phyloP scores from a whole-genome alignment of 1,140 invertebrate species.

The Cydia pomonella region DNA sequence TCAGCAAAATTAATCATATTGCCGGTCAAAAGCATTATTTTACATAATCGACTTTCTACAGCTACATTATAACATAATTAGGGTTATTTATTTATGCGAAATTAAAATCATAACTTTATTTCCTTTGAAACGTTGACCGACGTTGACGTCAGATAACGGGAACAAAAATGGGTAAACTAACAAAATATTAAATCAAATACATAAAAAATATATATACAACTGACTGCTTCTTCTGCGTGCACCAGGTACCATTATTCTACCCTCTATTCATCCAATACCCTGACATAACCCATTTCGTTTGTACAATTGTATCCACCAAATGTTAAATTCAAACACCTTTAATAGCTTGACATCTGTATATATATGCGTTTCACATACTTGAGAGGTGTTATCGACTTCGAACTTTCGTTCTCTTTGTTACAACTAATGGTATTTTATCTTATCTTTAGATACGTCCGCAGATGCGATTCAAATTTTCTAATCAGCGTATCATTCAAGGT shows the following conservation, averaged over 20 bases:
- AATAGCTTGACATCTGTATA: not conserved
- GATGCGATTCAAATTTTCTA: not conserved
- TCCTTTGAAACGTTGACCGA: too few species aligned
- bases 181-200: too few species aligned
- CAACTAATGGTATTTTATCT: not conserved
- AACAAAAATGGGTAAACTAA: too few species aligned
- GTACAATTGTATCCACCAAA: not conserved
- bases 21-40: not conserved
- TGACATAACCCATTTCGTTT: not conserved
- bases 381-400: not conserved
- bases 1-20: conserved; percentile 4
- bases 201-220: not conserved
- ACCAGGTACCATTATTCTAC: not conserved
- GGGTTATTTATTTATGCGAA: not conserved
- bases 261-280: not conserved
- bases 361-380: not conserved
- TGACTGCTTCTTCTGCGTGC: not conserved
- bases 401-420: conserved; percentile 7
- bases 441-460: conserved; percentile 1
- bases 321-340: conserved; percentile 6
- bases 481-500: not conserved
- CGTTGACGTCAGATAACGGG: too few species aligned
- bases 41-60: not conserved
- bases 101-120: not conserved
- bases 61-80: not conserved